These are phyloP conservation scores for Petrolisthes cinctipes DNA, from an alignment of 2,888 invertebrate species.

Conservation along the genomic window DNA sequence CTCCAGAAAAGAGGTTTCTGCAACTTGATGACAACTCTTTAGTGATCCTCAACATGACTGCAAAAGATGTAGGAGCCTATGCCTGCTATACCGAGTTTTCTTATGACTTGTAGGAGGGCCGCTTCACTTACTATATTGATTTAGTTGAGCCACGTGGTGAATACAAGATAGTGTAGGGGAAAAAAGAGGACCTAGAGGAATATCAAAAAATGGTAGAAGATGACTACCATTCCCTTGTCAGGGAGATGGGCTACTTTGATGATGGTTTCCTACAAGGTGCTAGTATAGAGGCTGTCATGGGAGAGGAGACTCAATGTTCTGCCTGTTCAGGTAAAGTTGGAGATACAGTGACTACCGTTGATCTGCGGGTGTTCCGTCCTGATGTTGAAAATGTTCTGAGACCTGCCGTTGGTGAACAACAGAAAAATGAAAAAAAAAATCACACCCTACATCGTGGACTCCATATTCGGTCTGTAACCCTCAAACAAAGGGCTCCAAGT, in stretches of 20 bases:
- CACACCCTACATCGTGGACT: neutral
- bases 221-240: neutral
- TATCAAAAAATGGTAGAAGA: neutral
- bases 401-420: neutral
- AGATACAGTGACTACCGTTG: neutral
- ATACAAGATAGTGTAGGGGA: neutral
- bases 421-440: neutral
- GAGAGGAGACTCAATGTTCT: neutral
- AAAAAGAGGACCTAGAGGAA: neutral
- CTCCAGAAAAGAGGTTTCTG: neutral
- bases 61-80: constrained; percentile 2
- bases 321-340: neutral
- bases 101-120: neutral
- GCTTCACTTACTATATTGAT: constrained; percentile 22
- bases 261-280: neutral
- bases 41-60: neutral
- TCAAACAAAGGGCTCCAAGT: neutral
- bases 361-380: neutral
- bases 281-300: neutral
- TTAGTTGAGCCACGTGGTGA: constrained; percentile 18
- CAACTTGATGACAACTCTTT: constrained; percentile 7
- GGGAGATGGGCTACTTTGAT: neutral
- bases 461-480: neutral
- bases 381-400: neutral
- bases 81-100: constrained; percentile 9